phyloP scores from a whole-genome alignment of 2,888 invertebrate species.

The Calameuta pallipes region DNA sequence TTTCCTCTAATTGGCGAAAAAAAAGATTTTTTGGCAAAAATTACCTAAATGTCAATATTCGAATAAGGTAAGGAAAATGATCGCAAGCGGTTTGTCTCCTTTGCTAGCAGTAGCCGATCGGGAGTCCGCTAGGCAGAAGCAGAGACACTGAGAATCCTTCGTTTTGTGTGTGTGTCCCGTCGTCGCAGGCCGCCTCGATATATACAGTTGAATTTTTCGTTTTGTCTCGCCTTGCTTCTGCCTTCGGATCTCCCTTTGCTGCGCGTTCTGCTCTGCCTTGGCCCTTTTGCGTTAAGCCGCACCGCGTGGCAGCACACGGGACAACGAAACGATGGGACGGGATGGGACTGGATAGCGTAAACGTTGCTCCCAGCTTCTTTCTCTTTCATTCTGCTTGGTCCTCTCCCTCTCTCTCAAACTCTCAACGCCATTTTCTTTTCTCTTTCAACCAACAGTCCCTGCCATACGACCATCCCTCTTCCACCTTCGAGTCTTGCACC shows the following conservation, averaged over 20 bases:
- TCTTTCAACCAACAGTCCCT: conserved; percentile 17
- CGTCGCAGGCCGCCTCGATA: conserved; percentile 52
- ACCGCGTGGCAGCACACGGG: conserved; percentile 55
- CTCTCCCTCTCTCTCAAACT: conserved; percentile 20
- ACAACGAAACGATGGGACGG: conserved; percentile 46
- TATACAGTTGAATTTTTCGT: conserved; percentile 57
- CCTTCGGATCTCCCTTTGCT: conserved; percentile 56
- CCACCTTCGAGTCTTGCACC: conserved; percentile 33
- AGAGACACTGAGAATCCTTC: conserved; percentile 47
- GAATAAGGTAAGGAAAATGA: neutral
- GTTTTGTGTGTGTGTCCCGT: conserved; percentile 36
- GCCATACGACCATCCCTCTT: conserved; percentile 31
- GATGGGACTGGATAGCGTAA: conserved; percentile 50
- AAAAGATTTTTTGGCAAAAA: neutral
- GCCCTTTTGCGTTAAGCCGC: conserved; percentile 62
- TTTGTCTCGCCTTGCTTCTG: conserved; percentile 52
- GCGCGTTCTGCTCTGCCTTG: conserved; percentile 41
- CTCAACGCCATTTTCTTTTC: conserved; percentile 22
- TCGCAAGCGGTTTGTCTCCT: conserved; percentile 34
- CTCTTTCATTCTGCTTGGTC: conserved; percentile 18
- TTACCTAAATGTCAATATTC: conserved; percentile 1
- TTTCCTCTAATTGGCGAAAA: neutral
- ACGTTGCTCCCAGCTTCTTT: conserved; percentile 36
- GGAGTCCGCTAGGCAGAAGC: conserved; percentile 47
- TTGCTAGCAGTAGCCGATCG: conserved; percentile 46